A percentile compares a stretch with the other conserved stretches of the same genome.
Evolutionary conservation across 2,113 vertebrate genomes (phyloP).

Genomic region (Axis porcinus): DNA sequence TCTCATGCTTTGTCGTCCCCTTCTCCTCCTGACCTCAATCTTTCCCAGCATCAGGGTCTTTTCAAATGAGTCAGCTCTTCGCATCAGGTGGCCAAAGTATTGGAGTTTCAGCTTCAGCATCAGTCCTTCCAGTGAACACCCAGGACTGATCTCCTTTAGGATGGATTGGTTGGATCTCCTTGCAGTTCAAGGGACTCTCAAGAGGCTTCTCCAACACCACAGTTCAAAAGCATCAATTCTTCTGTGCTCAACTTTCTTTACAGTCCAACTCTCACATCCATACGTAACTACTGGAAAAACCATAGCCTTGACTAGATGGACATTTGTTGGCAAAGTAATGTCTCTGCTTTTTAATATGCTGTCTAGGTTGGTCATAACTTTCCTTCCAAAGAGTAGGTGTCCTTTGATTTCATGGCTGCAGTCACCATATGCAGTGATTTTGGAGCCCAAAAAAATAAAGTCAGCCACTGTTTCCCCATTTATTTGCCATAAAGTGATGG

Average conservation of each 20-base stretch:
- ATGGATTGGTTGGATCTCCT: neutral
- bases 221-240: neutral
- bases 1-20: no score
- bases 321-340: neutral
- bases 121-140: neutral
- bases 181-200: neutral
- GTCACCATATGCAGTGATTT: neutral
- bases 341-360: neutral
- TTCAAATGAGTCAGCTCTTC: neutral
- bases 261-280: neutral
- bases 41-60: no score
- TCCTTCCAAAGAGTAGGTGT: neutral
- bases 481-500: neutral
- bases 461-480: neutral
- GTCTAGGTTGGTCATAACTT: neutral
- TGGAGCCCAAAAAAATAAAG: neutral
- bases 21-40: no score
- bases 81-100: neutral
- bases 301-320: neutral
- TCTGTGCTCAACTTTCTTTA: fast-evolving
- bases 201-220: neutral
- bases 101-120: neutral
- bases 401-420: neutral
- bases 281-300: neutral
- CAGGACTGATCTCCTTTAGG: neutral